Evolutionary conservation across 2,113 vertebrate species (phyloP).

Genomic region (Channa maculata): DNA sequence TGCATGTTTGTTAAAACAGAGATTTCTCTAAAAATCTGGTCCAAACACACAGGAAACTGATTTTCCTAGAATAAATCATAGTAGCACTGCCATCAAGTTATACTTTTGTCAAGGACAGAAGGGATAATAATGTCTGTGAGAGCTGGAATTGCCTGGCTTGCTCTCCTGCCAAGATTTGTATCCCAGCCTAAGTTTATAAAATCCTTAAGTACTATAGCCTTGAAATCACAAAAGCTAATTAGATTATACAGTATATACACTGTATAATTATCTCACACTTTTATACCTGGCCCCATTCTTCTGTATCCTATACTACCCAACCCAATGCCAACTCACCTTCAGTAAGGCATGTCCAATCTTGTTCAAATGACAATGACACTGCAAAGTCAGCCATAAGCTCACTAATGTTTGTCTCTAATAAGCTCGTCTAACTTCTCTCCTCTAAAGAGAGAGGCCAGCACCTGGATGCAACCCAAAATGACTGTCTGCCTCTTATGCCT

Average conservation of each 20-base stretch:
- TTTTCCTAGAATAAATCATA: conserved; percentile 19
- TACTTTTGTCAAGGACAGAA: conserved; percentile 32
- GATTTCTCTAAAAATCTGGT: not conserved
- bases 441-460: conserved; percentile 39
- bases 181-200: conserved; percentile 20
- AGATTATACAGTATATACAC: not conserved
- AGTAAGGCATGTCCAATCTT: conserved; percentile 60
- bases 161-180: conserved; percentile 21
- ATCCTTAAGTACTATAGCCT: conserved; percentile 14
- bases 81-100: conserved; percentile 7
- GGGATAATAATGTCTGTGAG: conserved; percentile 4
- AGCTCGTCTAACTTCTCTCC: conserved; percentile 44
- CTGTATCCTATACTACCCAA: not conserved
- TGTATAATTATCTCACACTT: conserved; percentile 11
- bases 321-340: conserved; percentile 51
- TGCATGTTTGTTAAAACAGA: not conserved
- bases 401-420: conserved; percentile 55
- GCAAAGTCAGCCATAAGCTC: conserved; percentile 61
- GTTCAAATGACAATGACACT: conserved; percentile 56
- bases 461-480: conserved; percentile 65
- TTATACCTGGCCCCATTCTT: conserved; percentile 24
- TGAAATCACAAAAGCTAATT: conserved; percentile 39
- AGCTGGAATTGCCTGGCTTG: conserved; percentile 15
- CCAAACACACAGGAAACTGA: conserved; percentile 8
- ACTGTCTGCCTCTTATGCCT: conserved; percentile 38